phyloP scores from a whole-genome alignment of 2,113 vertebrate genomes.

The Thomomys bottae region DNA sequence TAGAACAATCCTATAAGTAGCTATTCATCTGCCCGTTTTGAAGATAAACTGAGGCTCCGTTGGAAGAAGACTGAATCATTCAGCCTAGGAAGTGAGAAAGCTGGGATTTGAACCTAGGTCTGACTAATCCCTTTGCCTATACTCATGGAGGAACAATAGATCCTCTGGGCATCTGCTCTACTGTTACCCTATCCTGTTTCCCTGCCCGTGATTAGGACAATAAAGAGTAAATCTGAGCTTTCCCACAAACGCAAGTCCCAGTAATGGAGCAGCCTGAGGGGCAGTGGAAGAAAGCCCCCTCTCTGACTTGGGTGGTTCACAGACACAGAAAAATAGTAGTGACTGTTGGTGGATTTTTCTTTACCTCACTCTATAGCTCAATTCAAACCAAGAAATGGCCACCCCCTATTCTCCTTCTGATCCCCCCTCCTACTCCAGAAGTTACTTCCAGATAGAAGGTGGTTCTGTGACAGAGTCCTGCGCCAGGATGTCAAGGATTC shows the following conservation, averaged over 20 bases:
- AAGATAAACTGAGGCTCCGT: neutral
- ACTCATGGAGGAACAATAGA: neutral
- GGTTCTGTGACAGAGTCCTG: neutral
- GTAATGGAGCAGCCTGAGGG: neutral
- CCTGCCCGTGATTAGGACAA: rapidly evolving
- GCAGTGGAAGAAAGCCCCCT: rapidly evolving
- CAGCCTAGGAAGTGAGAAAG: neutral
- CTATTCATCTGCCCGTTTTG: neutral
- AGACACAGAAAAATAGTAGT: neutral
- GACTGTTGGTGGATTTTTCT: neutral
- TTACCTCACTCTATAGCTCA: neutral
- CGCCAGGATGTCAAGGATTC: neutral
- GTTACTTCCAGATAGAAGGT: rapidly evolving
- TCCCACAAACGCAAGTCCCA: neutral
- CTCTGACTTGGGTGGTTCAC: neutral
- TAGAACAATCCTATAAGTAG: neutral
- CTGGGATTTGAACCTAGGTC: neutral
- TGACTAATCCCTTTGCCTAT: neutral
- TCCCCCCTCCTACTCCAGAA: no score
- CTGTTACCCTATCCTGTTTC: neutral
- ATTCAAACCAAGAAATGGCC: neutral
- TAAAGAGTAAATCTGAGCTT: neutral
- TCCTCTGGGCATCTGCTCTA: rapidly evolving
- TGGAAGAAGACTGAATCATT: neutral
- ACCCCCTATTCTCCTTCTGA: neutral